Conservation (phyloP, 1,140 invertebrate genomes). For the Caenorhabditis brenneri region DNA sequence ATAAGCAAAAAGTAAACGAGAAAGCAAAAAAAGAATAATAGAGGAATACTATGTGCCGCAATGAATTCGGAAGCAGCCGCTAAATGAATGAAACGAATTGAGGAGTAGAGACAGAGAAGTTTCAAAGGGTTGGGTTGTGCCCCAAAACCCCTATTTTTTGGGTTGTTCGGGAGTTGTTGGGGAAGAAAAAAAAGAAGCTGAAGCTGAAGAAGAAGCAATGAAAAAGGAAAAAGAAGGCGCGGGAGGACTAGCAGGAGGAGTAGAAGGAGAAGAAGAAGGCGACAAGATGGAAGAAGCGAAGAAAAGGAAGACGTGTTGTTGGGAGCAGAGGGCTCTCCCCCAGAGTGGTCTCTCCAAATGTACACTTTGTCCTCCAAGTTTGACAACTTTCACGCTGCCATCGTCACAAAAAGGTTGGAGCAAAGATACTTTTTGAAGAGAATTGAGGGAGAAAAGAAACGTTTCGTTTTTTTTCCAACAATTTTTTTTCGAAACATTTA, state of each 20-base stretch:
- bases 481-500: no score
- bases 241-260: no score
- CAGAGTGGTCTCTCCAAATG: background rate
- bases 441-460: no score
- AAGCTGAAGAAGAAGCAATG: background rate
- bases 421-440: background rate
- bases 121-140: background rate
- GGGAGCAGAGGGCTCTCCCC: constrained; percentile 8
- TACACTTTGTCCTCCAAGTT: constrained; percentile 17
- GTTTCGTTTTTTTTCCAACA: background rate
- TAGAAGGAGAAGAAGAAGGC: background rate
- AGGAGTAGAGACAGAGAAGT: background rate
- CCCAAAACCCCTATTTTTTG: background rate
- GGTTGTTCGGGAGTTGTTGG: background rate
- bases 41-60: no score
- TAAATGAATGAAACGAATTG: no score
- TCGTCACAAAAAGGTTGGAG: background rate
- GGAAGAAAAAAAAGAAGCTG: background rate
- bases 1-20: background rate
- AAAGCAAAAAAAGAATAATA: no score
- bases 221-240: background rate
- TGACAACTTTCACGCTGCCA: constrained; percentile 28
- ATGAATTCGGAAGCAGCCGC: background rate
- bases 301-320: constrained; percentile 18
- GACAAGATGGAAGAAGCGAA: constrained; percentile 41